Evolutionary conservation across 2,888 invertebrate genomes (phyloP).

Genomic region (Meloe dianella): DNA sequence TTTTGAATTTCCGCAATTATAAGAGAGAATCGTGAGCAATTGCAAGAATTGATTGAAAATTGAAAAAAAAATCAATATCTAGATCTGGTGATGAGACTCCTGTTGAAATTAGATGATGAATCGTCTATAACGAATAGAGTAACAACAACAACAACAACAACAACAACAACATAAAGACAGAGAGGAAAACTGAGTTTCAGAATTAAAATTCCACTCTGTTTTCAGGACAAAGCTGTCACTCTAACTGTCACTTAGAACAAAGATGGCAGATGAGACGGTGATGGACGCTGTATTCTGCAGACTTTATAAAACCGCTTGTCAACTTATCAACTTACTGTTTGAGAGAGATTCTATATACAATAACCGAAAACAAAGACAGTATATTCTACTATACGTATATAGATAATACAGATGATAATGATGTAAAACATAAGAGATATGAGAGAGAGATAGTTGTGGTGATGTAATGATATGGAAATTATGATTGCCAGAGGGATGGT

Average conservation of each 20-base stretch:
- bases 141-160: background rate
- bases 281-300: constrained; percentile 42
- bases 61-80: background rate
- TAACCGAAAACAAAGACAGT: constrained; percentile 20
- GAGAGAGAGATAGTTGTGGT: constrained; percentile 5
- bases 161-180: background rate
- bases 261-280: constrained; percentile 54
- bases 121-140: constrained; percentile 24
- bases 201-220: constrained; percentile 58
- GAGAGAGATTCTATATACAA: constrained; percentile 12
- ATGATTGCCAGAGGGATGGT: constrained; percentile 32
- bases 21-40: background rate
- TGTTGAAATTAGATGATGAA: constrained; percentile 29
- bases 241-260: constrained; percentile 57
- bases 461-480: constrained; percentile 34
- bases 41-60: too few species aligned
- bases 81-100: background rate
- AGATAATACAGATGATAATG: background rate
- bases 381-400: background rate
- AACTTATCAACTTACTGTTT: constrained; percentile 38
- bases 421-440: constrained; percentile 12
- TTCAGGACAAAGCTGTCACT: constrained; percentile 58
- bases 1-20: background rate
- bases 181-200: constrained; percentile 35
- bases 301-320: constrained; percentile 45